Evolutionary conservation across 2,113 vertebrate genomes (phyloP).

Genomic region (Blennius ocellaris): DNA sequence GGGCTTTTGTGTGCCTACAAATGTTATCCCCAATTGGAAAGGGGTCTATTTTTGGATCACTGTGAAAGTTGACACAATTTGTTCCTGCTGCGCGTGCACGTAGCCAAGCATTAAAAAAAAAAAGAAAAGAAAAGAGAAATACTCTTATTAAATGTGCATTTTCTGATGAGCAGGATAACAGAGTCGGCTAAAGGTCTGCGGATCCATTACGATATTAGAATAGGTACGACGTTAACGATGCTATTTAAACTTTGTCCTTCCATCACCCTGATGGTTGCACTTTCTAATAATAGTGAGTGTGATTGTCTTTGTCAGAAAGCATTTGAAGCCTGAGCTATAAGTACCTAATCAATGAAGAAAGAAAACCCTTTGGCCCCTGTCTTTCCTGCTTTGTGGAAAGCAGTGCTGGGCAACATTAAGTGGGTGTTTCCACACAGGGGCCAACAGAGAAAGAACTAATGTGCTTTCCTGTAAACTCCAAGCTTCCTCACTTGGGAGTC

Average conservation of each 20-base stretch:
- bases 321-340: constrained; percentile 28
- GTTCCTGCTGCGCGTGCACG: constrained; percentile 57
- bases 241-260: constrained; percentile 40
- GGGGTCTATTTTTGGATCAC: constrained; percentile 79
- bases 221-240: constrained; percentile 46
- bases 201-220: constrained; percentile 12
- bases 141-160: constrained; percentile 30
- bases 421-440: constrained; percentile 58
- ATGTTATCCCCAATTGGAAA: constrained; percentile 78
- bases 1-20: constrained; percentile 77
- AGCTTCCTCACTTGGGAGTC: constrained; percentile 47
- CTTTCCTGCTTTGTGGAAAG: constrained; percentile 25
- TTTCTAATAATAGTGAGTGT: constrained; percentile 55
- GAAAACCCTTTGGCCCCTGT: constrained; percentile 37
- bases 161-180: constrained; percentile 37
- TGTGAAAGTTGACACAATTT: constrained; percentile 83
- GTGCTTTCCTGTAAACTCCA: constrained; percentile 65
- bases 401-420: constrained; percentile 63
- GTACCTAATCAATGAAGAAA: constrained; percentile 56
- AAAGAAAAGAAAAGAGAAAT: constrained; percentile 13
- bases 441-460: constrained; percentile 67
- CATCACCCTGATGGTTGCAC: constrained; percentile 47
- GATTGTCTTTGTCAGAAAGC: constrained; percentile 51
- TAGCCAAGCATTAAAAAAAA: constrained; percentile 38
- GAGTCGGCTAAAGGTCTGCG: constrained; percentile 9